phyloP scores from a whole-genome alignment of 2,113 vertebrate species.

The Mus pahari region DNA sequence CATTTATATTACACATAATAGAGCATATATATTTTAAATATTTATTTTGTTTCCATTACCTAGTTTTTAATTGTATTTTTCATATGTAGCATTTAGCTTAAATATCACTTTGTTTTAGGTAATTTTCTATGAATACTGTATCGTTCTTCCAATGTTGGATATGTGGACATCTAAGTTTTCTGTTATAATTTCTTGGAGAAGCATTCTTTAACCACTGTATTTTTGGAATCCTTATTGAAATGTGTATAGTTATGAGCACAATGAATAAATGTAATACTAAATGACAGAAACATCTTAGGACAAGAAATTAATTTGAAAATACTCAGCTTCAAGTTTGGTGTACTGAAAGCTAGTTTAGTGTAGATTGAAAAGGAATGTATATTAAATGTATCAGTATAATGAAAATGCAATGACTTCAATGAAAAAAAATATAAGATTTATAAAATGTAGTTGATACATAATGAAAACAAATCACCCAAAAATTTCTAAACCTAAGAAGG shows the following conservation, averaged over 20 bases:
- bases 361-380: not conserved
- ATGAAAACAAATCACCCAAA: not conserved
- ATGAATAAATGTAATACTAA: not conserved
- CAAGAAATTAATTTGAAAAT: not conserved
- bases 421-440: not conserved
- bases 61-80: not conserved
- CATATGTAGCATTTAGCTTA: not conserved
- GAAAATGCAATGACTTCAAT: not conserved
- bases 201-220: not conserved
- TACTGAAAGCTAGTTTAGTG: not conserved
- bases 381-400: not conserved
- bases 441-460: not conserved
- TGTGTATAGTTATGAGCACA: not conserved
- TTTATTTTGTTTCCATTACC: not conserved
- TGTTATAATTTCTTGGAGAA: not conserved
- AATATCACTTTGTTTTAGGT: not conserved
- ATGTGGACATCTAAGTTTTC: not conserved
- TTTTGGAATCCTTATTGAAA: not conserved
- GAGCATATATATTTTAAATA: not conserved
- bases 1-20: not conserved
- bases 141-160: not conserved
- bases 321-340: not conserved
- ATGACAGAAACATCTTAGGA: not conserved
- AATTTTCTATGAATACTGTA: not conserved
- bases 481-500: not conserved